Evolutionary conservation across 2,888 invertebrate species (phyloP), one percentile per base, ranked within the genome.

Genomic region (Drosophila neotestacea): DNA sequence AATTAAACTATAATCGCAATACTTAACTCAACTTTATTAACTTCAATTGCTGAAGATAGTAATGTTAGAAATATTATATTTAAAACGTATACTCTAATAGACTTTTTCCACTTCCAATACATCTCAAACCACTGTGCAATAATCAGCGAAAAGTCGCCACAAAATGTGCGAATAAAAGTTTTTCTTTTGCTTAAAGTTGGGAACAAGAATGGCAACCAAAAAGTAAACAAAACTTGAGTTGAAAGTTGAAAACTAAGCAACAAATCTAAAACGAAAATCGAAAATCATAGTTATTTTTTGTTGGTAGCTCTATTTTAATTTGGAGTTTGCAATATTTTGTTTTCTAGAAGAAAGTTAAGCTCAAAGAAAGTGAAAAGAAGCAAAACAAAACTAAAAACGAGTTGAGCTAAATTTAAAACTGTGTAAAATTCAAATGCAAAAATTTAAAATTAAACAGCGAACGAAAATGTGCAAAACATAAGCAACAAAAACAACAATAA

Each of bases 311-410:
- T 59, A 46, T 48, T 58, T 58, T 56, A 50, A 73, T 59, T 70
- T 63, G n/a, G 66, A 46, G 34, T 59, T 59, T 52, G 65, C 50
- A 52, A 66, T 63, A 65, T 74, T 76, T 65, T 59, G 46, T 59
- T 70, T 71, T 75, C 44, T 79, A 78, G 80, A 78, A 77, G 79
- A 79, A 79, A 81, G 81, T 79, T 79, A 41, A 68, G 42, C 59
- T 60, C 28, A 48, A 50, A 22, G 22, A 22, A 61, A 48, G 32
- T 32, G 58, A 54, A 64, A 69, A 48, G 51, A 42, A 56, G 34
- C 50, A 56, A 72, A 60, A 69, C 50, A 74, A 63, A 74, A 42
- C 9, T 32, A 39, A 66, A 73, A 70, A 70, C 41, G 44, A 81
- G 64, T 65, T 76, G 62, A 81, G 75, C 66, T 51, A 70, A 71